Conservation (phyloP, 2,888 invertebrate genomes). For the Pocota personata region DNA sequence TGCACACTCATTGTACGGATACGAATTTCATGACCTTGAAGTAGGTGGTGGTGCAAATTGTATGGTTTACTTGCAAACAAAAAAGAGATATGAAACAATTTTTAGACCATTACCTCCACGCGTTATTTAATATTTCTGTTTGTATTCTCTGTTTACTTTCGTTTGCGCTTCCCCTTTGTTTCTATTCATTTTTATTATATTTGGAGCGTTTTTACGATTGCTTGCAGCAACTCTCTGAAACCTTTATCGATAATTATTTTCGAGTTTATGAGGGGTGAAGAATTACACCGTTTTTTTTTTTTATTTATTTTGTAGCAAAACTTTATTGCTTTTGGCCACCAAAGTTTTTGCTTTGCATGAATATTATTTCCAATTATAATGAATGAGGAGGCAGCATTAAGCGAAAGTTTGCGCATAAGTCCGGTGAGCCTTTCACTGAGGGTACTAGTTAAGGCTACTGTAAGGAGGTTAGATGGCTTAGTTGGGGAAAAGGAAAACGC, state of each 20-base stretch:
- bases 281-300: constrained; percentile 18
- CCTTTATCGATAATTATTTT: constrained; percentile 24
- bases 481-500: too few relatives aligned
- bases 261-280: constrained; percentile 48
- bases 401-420: constrained; percentile 12
- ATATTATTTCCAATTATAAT: constrained; percentile 2
- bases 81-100: constrained; percentile 24
- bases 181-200: constrained; percentile 3
- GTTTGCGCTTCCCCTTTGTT: not conserved
- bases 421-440: constrained; percentile 6
- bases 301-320: not conserved
- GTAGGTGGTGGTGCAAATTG: constrained; percentile 46
- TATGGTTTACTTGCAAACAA: constrained; percentile 14
- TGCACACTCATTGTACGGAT: constrained; percentile 19
- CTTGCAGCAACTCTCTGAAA: not conserved
- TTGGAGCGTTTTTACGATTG: constrained; percentile 13
- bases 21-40: constrained; percentile 63
- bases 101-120: constrained; percentile 56
- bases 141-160: constrained; percentile 36
- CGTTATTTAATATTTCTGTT: constrained; percentile 59
- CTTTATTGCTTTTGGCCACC: not conserved
- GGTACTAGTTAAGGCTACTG: not conserved
- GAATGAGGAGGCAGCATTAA: constrained; percentile 15
- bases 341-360: constrained; percentile 6
- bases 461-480: too few relatives aligned